These are phyloP conservation scores for Luperina nickerlii DNA, from an alignment of 2,888 invertebrate genomes.

Conservation along the genomic window DNA sequence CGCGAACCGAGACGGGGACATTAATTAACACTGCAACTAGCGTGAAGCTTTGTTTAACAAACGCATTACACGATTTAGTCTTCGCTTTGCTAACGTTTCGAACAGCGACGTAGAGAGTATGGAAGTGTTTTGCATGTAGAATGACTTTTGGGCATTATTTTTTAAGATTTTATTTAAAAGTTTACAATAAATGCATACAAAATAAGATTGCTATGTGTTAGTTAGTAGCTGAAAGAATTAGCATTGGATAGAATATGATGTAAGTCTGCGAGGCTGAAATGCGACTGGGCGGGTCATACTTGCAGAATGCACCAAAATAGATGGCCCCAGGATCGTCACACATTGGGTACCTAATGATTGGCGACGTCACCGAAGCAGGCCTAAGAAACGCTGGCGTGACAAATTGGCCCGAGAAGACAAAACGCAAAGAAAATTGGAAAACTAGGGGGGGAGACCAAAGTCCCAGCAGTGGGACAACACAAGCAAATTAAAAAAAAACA, in stretches of 20 bases:
- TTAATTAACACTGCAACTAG: constrained; percentile 76
- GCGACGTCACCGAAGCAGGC: neutral
- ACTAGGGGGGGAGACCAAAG: neutral
- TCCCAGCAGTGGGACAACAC: neutral
- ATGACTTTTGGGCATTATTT: too few relatives aligned
- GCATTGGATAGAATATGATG: neutral
- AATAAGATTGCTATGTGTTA: neutral
- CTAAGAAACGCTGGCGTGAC: neutral
- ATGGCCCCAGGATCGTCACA: neutral
- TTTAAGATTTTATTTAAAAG: neutral
- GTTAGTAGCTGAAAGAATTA: neutral
- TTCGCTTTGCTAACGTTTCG: constrained; percentile 67
- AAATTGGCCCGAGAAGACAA: neutral
- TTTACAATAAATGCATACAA: neutral
- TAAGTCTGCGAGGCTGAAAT: neutral
- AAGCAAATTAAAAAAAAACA: neutral
- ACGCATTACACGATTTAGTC: constrained; percentile 75
- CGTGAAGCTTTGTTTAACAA: constrained; percentile 76
- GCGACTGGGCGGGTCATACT: neutral
- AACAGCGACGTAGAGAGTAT: constrained; percentile 45
- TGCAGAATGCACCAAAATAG: neutral
- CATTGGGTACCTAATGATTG: neutral
- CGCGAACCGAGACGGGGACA: constrained; percentile 62
- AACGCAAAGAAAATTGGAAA: too few relatives aligned
- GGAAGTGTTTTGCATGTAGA: constrained; percentile 40